Evolutionary conservation across 1,140 invertebrate species (phyloP), one percentile per base, ranked within the genome.

Genomic region (Tetramorium alpestre): DNA sequence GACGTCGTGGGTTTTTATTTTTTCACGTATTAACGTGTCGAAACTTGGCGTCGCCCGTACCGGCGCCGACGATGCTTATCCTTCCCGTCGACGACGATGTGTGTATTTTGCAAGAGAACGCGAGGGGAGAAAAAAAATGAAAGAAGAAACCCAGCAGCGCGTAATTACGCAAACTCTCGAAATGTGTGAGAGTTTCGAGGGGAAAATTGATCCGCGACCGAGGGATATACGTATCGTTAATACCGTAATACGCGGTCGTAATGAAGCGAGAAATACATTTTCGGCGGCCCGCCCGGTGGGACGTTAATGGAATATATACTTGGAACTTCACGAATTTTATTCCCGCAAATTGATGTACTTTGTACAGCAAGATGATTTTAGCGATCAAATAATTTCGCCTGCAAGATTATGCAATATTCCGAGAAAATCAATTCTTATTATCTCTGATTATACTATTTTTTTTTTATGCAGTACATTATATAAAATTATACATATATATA

Each of bases 201-300:
- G 80, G 67, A 73, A 82, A 82, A 84, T 84, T 84, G 80, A 75
- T 84, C 70, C 54, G 28, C 80, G 67, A 75, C 25, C 41, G 54
- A 75, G 28, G 56, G n/a, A 84, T 84, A 84, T 84, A 75, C 22
- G 56, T 85, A 85, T 90, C 89, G 86, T 90, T 90, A 90, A 90
- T 90, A 89, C 62, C 89, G 86, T 87, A 87, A 87, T 87, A 90
- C 78, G 88, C 65, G 58, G 64, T 73, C 33, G 76, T 90, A 89
- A 90, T 90, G 89, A 90, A 90, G 89, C 89, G 88, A 90, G 88
- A 90, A 90, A 90, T 88, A 60, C 73, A 84, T 87, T 89, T 90
- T 90, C 80, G 85, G 62, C 84, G 58, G 65, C 54, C 85, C 89
- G 87, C 88, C 88, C 89, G 75, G 88, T 89, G 88, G 67, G 88